Percentiles rank a stretch among this genome's conserved stretches.
phyloP scores from a whole-genome alignment of 2,888 invertebrate species.

The Pseudococcus viburni region DNA sequence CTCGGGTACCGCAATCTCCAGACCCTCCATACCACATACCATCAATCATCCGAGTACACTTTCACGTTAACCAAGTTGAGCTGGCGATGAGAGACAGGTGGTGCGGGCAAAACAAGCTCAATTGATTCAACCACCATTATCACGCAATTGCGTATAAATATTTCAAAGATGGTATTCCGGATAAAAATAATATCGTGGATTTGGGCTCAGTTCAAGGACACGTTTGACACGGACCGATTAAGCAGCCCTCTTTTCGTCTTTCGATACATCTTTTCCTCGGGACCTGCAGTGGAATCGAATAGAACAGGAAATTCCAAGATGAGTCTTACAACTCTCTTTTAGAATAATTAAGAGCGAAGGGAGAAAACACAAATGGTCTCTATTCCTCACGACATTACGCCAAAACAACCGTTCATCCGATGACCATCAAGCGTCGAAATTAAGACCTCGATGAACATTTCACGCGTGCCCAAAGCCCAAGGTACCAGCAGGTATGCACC shows the following conservation, averaged over 20 bases:
- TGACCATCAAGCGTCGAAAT: not conserved
- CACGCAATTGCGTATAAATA: conserved; percentile 38
- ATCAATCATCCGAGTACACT: conserved; percentile 25
- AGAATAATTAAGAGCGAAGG: too few species aligned
- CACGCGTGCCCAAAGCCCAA: not conserved
- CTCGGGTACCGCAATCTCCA: not conserved
- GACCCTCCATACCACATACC: not conserved
- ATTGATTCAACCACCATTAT: conserved; percentile 13
- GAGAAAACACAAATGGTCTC: too few species aligned
- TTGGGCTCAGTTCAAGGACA: conserved; percentile 50
- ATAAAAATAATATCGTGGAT: not conserved
- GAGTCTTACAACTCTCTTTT: too few species aligned
- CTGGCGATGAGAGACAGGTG: not conserved
- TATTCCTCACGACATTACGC: not conserved
- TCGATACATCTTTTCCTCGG: not conserved
- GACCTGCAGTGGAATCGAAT: not conserved
- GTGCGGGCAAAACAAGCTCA: not conserved
- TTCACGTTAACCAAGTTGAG: not conserved
- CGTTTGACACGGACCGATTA: conserved; percentile 53
- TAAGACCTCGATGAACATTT: not conserved
- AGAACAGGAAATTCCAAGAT: too few species aligned
- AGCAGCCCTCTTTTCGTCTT: not conserved
- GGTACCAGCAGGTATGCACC: not conserved
- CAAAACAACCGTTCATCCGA: not conserved
- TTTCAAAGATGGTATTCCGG: conserved; percentile 26